Evolutionary conservation across 2,888 invertebrate genomes (phyloP).

Genomic region (Drosophila stalkeri): DNA sequence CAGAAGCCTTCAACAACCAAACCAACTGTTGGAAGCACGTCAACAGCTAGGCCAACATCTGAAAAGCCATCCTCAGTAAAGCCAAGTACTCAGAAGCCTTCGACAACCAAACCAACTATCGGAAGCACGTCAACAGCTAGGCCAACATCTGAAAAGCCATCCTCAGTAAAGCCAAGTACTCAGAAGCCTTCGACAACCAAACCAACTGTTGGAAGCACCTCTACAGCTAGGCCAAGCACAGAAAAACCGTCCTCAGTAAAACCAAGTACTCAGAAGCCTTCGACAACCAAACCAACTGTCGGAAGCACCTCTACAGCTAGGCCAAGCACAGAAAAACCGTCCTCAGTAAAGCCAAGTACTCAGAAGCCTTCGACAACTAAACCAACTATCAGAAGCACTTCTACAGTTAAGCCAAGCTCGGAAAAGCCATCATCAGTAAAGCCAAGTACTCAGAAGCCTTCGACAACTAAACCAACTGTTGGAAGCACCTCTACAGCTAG

Average conservation of each 20-base stretch:
- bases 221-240: neutral
- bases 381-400: neutral
- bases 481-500: neutral
- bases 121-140: neutral
- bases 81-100: neutral
- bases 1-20: neutral
- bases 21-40: neutral
- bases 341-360: neutral
- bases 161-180: neutral
- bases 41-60: neutral
- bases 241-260: neutral
- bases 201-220: neutral
- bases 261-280: neutral
- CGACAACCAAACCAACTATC: rapidly evolving
- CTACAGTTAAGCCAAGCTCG: neutral
- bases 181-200: neutral
- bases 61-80: too few species aligned
- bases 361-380: neutral
- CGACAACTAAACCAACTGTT: neutral
- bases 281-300: neutral
- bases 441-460: neutral
- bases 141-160: neutral
- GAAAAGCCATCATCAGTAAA: neutral
- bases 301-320: neutral
- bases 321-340: neutral